These are phyloP conservation scores for Oreocharis arfaki DNA, from an alignment of 2,113 vertebrate genomes.

Conservation along the genomic window DNA sequence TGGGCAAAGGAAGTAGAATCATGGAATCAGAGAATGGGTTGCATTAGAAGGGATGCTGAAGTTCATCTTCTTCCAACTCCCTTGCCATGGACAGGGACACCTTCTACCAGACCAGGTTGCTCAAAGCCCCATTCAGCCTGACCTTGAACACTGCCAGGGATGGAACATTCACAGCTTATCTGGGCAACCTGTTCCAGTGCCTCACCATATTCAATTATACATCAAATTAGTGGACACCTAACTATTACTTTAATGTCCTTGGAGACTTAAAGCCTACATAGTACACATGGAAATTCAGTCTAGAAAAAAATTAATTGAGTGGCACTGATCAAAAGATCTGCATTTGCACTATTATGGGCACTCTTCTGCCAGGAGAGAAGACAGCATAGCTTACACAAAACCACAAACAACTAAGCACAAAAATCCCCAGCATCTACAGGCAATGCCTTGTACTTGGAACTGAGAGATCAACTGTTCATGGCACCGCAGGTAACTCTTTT, in stretches of 20 bases:
- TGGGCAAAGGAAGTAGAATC: accelerated
- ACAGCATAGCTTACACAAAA: neutral
- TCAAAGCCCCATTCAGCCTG: neutral
- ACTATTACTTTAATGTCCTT: neutral
- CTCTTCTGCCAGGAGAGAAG: neutral
- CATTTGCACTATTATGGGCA: neutral
- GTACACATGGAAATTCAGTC: neutral
- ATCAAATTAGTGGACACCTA: neutral
- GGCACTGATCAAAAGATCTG: neutral
- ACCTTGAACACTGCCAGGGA: neutral
- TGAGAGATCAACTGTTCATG: neutral
- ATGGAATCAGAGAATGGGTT: neutral
- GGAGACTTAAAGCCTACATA: neutral
- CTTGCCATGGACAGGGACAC: neutral
- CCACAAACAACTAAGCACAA: neutral
- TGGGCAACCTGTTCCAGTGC: neutral
- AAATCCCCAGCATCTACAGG: neutral
- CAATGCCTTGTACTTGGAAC: neutral
- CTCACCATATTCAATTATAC: neutral
- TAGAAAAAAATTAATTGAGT: neutral
- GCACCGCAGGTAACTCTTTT: neutral
- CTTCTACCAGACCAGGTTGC: neutral
- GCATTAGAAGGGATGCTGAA: neutral
- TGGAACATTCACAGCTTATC: neutral
- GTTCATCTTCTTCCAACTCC: accelerated